Percentiles rank a stretch among this genome's conserved stretches.
phyloP scores from a whole-genome alignment of 2,113 vertebrate genomes.

The Paradoxurus hermaphroditus region DNA sequence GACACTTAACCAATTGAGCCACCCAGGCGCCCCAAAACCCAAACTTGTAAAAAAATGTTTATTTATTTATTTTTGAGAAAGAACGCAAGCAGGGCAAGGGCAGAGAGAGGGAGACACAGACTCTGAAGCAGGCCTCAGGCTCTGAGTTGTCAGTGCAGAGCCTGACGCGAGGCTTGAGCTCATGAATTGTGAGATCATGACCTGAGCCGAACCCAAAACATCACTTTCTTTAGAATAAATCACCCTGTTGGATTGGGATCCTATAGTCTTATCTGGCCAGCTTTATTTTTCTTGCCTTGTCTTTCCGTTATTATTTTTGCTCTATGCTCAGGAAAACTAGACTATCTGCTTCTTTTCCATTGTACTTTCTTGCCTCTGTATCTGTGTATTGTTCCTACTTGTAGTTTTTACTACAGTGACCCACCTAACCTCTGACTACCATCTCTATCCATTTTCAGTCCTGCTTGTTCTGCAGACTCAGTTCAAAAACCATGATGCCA shows the following conservation, averaged over 20 bases:
- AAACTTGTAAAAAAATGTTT: no score
- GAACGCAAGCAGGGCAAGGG: no score
- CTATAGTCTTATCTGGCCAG: background rate
- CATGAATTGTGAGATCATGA: no score
- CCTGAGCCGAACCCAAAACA: no score
- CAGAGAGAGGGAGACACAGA: no score
- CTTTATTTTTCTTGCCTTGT: constrained; percentile 11
- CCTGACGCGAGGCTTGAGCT: no score
- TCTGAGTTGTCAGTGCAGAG: no score
- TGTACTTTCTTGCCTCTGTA: background rate
- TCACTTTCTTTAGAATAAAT: constrained; percentile 16
- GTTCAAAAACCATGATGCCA: background rate
- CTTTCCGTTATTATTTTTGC: background rate
- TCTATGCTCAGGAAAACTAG: background rate
- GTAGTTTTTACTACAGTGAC: background rate
- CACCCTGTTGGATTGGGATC: background rate
- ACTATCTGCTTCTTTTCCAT: background rate
- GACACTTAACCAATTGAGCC: no score
- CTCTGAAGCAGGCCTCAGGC: no score
- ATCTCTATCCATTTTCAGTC: background rate
- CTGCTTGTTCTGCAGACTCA: background rate
- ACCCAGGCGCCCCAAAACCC: no score
- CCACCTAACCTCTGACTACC: background rate
- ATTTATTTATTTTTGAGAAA: no score
- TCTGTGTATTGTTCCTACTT: constrained; percentile 1